A percentile compares a stretch with the other conserved stretches of the same genome.
phyloP scores from a whole-genome alignment of 2,797 vertebrate genomes.

The Centroberyx gerrardi region DNA sequence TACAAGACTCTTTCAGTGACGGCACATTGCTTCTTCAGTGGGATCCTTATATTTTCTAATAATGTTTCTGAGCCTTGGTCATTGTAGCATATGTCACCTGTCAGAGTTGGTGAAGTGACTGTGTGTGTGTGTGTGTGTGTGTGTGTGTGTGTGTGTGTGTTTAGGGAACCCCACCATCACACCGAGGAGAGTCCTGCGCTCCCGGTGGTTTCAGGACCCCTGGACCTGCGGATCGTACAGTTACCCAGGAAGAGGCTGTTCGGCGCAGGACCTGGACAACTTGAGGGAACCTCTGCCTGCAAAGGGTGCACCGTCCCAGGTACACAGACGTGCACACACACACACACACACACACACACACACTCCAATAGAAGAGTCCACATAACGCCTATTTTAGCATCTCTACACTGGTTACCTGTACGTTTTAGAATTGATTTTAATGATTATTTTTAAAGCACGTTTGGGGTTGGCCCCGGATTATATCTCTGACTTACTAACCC shows the following conservation, averaged over 20 bases:
- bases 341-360: too few species aligned
- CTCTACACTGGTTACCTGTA: too few species aligned
- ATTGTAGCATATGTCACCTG: background rate
- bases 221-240: constrained; percentile 94
- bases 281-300: constrained; percentile 91
- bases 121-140: too few species aligned
- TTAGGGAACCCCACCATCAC: constrained; percentile 90
- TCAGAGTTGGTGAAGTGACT: background rate
- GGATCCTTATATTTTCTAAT: background rate
- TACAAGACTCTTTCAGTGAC: background rate
- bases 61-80: background rate
- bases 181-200: constrained; percentile 86
- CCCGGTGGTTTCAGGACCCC: constrained; percentile 90
- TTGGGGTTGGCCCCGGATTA: too few species aligned
- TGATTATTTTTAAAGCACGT: too few species aligned
- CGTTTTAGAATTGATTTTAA: too few species aligned
- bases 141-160: too few species aligned
- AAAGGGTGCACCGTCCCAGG: constrained; percentile 78
- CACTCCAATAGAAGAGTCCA: too few species aligned
- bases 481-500: too few species aligned
- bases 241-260: constrained; percentile 88
- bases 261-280: constrained; percentile 87
- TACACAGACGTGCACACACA: constrained; percentile 48
- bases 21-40: background rate
- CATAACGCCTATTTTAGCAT: too few species aligned